Evolutionary conservation across 2,113 vertebrate genomes (phyloP), one percentile per base, ranked within the genome.

Genomic region (Oriolus oriolus): DNA sequence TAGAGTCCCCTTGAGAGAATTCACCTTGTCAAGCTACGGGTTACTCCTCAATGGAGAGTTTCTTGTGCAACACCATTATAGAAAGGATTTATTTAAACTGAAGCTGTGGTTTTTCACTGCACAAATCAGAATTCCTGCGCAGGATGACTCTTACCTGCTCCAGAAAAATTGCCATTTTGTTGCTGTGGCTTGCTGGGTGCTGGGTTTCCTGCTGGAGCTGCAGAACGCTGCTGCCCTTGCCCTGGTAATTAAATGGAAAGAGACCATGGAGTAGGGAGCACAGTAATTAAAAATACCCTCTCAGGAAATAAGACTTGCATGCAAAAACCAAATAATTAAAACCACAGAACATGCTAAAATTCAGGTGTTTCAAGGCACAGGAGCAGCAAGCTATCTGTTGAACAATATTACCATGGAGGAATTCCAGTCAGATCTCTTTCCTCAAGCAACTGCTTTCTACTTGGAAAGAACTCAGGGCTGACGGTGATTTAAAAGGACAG

Each of bases 111-210:
- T 81, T 89, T 39, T 41, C 10, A 64, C 50, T 53, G 41, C 44
- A 45, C 24, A 44, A 45, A 71, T 4, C 37, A 78, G 42, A 87
- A 90, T 71, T 71, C 28, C 73, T 70, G 37, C 41, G 53, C 73
- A 37, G 37, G 10, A 45, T 84, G 69, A 18, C 45, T 73, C 95
- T 98, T 96, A 98, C 98, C 98, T 90, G 66, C n/a, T 64, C 28
- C 47, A 76, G 97, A 93, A 11, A 95, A 75, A 94, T 64, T 97
- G 82, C 95, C 96, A 18, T 93, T 98, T 79, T 94, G 98, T 4
- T 95, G 97, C 64, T 93, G 97, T 21, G 97, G 96, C 73, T 94
- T 98, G 95, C 77, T 97, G 70, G 91, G 31, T 28, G 87, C 73
- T 66, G 95, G 39, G 53, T n/a, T 96, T 85, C 88, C 54, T 79